These are phyloP conservation scores for Pseudomugil tenellus DNA, from an alignment of 2,797 vertebrate species.

Conservation along the genomic window DNA sequence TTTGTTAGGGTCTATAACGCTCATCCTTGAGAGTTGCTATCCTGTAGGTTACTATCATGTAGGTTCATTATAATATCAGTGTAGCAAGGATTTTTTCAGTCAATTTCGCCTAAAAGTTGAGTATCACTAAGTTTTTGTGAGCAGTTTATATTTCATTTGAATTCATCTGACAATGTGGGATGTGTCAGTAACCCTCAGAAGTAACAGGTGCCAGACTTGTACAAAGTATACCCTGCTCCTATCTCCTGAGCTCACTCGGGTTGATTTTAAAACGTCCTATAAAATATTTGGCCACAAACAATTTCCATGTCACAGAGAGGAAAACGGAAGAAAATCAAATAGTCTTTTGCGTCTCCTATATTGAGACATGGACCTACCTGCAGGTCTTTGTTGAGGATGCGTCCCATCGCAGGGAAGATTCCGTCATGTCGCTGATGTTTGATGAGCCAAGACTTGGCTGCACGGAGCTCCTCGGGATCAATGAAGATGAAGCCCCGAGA, in stretches of 20 bases:
- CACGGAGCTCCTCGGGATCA: slow-evolving; percentile 88
- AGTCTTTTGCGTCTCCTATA: not conserved
- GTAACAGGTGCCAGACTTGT: no score
- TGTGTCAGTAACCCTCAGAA: no score
- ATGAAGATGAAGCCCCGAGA: slow-evolving; percentile 94
- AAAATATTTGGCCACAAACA: not conserved
- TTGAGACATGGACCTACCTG: slow-evolving; percentile 81
- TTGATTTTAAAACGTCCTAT: not conserved
- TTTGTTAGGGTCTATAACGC: no score
- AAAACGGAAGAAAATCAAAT: not conserved
- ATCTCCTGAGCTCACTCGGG: not conserved
- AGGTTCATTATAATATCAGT: no score
- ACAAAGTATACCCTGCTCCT: no score
- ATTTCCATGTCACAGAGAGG: not conserved
- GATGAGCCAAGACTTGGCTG: slow-evolving; percentile 92
- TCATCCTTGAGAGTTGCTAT: no score
- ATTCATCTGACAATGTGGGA: no score
- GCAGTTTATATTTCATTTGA: no score
- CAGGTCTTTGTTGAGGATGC: slow-evolving; percentile 94
- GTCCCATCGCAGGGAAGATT: slow-evolving; percentile 92
- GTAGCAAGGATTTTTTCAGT: no score
- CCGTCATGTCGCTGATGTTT: slow-evolving; percentile 90
- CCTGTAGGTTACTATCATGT: no score
- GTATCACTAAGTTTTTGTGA: no score
- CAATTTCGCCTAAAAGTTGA: no score